phyloP scores from a whole-genome alignment of 2,113 vertebrate species.

The Paralichthys olivaceus region DNA sequence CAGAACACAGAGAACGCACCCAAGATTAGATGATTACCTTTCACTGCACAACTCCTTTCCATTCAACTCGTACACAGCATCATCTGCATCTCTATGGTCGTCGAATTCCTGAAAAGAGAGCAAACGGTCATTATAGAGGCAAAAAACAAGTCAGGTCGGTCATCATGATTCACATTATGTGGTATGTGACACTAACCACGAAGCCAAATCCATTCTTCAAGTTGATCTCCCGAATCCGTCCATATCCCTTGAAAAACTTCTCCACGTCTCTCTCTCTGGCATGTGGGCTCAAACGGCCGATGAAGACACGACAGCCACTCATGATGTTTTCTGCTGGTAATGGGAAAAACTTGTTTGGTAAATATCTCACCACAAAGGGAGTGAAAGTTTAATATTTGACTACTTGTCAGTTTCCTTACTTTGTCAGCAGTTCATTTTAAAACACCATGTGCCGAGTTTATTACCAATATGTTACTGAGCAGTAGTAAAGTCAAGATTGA shows the following conservation, averaged over 20 bases:
- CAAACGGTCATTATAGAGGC: neutral
- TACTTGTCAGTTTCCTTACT: neutral
- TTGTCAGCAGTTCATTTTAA: too few relatives aligned
- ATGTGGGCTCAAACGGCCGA: conserved; percentile 91
- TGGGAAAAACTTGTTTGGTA: neutral
- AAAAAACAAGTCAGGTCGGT: neutral
- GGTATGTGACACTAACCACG: conserved; percentile 83
- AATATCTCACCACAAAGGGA: neutral
- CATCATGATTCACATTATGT: neutral
- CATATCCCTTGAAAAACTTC: conserved; percentile 95
- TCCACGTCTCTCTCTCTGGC: conserved; percentile 92
- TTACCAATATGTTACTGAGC: neutral
- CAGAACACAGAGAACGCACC: neutral
- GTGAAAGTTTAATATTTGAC: neutral
- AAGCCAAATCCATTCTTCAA: conserved; percentile 95
- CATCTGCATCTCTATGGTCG: conserved; percentile 93
- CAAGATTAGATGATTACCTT: conserved; percentile 76
- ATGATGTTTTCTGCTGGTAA: conserved; percentile 68
- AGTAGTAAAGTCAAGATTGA: too few relatives aligned
- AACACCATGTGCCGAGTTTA: too few relatives aligned
- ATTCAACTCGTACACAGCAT: conserved; percentile 93
- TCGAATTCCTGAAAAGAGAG: conserved; percentile 88
- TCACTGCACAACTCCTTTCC: conserved; percentile 93
- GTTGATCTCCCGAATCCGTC: conserved; percentile 91
- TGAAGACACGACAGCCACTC: conserved; percentile 93